phyloP scores from a whole-genome alignment of 2,113 vertebrate species.

The Ptyas mucosa region DNA sequence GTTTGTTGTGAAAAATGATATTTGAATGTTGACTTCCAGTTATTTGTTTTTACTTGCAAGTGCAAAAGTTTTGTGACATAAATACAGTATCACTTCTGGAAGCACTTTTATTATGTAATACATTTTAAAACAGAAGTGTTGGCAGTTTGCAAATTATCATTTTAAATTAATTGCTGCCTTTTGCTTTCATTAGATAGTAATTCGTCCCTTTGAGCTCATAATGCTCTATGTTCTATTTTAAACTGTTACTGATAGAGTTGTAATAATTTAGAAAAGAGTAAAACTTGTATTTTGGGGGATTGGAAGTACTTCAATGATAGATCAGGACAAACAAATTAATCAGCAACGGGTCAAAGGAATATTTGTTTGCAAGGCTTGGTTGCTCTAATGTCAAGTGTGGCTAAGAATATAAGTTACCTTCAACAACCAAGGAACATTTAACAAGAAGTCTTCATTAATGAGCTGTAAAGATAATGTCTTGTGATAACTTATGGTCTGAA shows the following conservation, averaged over 20 bases:
- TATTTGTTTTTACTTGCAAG: constrained; percentile 29
- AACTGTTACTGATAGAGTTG: constrained; percentile 74
- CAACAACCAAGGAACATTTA: constrained; percentile 64
- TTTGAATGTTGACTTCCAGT: constrained; percentile 43
- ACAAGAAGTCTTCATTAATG: constrained; percentile 67
- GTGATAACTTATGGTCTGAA: constrained; percentile 42
- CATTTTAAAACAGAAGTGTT: constrained; percentile 54
- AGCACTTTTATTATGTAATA: constrained; percentile 57
- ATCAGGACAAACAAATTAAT: constrained; percentile 62
- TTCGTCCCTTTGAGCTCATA: constrained; percentile 72
- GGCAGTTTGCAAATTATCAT: constrained; percentile 48
- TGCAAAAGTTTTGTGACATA: constrained; percentile 52
- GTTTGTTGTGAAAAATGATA: constrained; percentile 15
- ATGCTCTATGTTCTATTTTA: constrained; percentile 74
- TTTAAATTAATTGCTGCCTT: constrained; percentile 65
- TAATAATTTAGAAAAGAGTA: constrained; percentile 64
- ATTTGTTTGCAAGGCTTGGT: constrained; percentile 68
- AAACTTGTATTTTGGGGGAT: constrained; percentile 64
- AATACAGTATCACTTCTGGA: constrained; percentile 42
- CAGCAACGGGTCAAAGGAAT: constrained; percentile 40
- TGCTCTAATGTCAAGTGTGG: constrained; percentile 74
- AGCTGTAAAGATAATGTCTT: constrained; percentile 63
- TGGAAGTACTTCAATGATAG: constrained; percentile 70
- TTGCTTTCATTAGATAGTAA: constrained; percentile 74
- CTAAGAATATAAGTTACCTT: constrained; percentile 70